Conservation (phyloP, 2,797 vertebrate genomes). For the Manis pentadactyla region DNA sequence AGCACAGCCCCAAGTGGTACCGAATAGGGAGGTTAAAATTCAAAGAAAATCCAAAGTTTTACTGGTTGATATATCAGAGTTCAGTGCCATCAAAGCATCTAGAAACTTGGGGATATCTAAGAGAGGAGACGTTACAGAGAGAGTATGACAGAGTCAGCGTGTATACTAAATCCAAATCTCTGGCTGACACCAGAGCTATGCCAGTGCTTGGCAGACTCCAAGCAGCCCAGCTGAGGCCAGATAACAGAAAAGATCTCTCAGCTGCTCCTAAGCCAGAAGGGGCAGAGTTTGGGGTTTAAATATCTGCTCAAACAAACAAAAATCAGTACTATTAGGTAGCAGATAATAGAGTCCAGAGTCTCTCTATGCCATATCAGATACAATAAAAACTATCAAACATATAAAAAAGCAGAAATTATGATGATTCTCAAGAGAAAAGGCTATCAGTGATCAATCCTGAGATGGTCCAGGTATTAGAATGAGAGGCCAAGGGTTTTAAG, state of each 20-base stretch:
- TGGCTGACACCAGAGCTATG: background rate
- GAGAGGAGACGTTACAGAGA: background rate
- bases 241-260: background rate
- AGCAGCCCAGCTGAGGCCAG: background rate
- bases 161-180: background rate
- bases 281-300: background rate
- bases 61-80: background rate
- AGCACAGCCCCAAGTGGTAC: background rate
- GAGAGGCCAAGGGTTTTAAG: background rate
- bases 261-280: background rate
- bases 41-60: background rate
- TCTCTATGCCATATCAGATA: background rate
- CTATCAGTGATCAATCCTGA: background rate
- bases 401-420: background rate
- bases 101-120: background rate
- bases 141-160: accelerated
- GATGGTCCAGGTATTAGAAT: background rate
- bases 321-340: background rate
- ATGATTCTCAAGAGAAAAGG: background rate
- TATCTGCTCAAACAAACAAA: background rate
- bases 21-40: background rate
- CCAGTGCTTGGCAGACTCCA: background rate
- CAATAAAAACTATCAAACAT: background rate
- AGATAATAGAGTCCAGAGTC: background rate
- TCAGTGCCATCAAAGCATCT: background rate